Conservation (phyloP, 2,888 invertebrate genomes). For the Omphaloscelis lunosa region DNA sequence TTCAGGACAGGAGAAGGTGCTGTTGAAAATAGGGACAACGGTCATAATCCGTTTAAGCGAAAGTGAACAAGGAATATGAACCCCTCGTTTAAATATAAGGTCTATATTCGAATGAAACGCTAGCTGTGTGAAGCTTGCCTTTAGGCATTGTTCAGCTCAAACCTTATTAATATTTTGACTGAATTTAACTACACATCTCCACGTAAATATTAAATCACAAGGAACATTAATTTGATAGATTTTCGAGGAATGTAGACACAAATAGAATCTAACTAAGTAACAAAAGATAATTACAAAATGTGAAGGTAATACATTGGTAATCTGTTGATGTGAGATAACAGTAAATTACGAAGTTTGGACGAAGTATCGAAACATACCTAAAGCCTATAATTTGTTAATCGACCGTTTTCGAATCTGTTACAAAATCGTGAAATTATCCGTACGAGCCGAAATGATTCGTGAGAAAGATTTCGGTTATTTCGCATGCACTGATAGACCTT, state of each 20-base stretch:
- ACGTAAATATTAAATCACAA: slow-evolving; percentile 1
- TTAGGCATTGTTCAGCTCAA: no score
- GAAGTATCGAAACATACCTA: slow-evolving; percentile 41
- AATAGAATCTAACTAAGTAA: slow-evolving; percentile 25
- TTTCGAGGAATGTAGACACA: slow-evolving; percentile 23
- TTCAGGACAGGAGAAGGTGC: background rate
- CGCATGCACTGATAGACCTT: slow-evolving; percentile 56
- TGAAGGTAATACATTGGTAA: slow-evolving; percentile 34
- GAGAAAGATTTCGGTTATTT: slow-evolving; percentile 57
- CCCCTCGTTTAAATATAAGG: background rate
- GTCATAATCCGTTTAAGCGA: background rate
- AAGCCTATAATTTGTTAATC: slow-evolving; percentile 62
- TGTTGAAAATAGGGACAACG: background rate
- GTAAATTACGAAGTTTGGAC: slow-evolving; percentile 29
- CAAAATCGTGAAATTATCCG: slow-evolving; percentile 62
- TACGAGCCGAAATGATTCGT: slow-evolving; percentile 46
- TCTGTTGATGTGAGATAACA: slow-evolving; percentile 28
- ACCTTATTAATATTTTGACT: background rate
- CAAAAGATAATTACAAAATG: slow-evolving; percentile 49
- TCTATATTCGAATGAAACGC: background rate
- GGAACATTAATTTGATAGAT: slow-evolving; percentile 23
- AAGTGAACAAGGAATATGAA: background rate
- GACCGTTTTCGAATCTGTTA: slow-evolving; percentile 62
- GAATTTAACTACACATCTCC: background rate
- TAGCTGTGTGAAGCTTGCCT: background rate